Percentiles rank a stretch among this genome's conserved stretches.
These are phyloP conservation scores for Crossaster papposus DNA, from an alignment of 53 echinoderm and acorn worm genomes.

Conservation along the genomic window DNA sequence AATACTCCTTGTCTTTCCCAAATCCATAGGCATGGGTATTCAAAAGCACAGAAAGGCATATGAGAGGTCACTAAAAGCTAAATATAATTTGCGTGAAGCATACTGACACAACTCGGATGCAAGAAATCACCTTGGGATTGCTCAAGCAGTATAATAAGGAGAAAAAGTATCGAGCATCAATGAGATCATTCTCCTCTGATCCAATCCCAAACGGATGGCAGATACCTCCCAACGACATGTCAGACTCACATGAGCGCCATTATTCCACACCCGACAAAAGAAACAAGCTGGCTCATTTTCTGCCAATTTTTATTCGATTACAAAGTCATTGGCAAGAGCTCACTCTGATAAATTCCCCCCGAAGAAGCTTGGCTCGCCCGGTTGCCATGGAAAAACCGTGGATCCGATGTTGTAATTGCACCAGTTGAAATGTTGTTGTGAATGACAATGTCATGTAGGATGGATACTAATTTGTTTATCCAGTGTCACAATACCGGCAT, in stretches of 20 bases:
- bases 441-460: neutral
- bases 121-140: neutral
- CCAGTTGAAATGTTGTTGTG: neutral
- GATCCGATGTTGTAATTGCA: conserved; percentile 15
- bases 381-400: conserved; percentile 32
- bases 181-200: neutral
- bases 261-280: neutral
- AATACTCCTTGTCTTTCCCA: no score
- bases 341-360: neutral
- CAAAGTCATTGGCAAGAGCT: neutral
- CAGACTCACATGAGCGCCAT: neutral
- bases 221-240: neutral
- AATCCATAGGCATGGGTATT: no score
- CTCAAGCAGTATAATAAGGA: neutral
- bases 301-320: conserved; percentile 2
- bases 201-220: neutral
- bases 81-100: no score
- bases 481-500: no score
- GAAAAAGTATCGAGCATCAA: neutral
- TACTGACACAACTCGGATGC: no score
- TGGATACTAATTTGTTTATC: no score
- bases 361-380: neutral
- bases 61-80: no score
- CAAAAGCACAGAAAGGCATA: no score
- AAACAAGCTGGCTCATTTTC: neutral